Conservation (phyloP, 2,888 invertebrate genomes). For the Nasonovia ribisnigri region DNA sequence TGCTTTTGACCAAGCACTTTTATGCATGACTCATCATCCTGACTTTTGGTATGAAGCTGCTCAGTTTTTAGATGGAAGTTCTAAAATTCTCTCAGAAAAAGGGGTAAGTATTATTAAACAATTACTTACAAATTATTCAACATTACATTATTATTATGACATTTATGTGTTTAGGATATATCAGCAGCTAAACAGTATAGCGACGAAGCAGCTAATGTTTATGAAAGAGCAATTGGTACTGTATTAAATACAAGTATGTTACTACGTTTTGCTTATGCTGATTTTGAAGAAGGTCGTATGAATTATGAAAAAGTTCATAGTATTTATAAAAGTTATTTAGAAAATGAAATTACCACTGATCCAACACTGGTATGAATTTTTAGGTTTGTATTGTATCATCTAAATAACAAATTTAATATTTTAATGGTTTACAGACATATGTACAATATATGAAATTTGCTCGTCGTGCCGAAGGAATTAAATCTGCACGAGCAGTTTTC, state of each 20-base stretch:
- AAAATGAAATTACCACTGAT: conserved; percentile 86
- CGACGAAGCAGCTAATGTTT: conserved; percentile 94
- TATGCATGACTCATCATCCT: conserved; percentile 97
- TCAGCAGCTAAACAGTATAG: conserved; percentile 92
- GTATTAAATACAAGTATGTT: conserved; percentile 92
- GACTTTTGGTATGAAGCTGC: conserved; percentile 99
- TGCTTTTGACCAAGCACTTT: conserved; percentile 96
- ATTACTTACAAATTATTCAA: not conserved
- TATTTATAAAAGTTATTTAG: conserved; percentile 93
- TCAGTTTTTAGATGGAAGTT: conserved; percentile 94
- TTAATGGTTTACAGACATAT: conserved; percentile 76
- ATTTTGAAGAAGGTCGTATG: conserved; percentile 96
- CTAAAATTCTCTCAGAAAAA: conserved; percentile 93
- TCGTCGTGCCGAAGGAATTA: conserved; percentile 96
- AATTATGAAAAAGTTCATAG: conserved; percentile 97
- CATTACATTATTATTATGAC: not conserved
- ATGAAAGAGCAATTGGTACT: conserved; percentile 92
- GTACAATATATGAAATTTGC: conserved; percentile 99
- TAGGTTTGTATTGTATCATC: not conserved
- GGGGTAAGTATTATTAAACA: conserved; percentile 77
- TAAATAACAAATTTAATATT: conserved; percentile 12
- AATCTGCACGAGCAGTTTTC: conserved; percentile 94
- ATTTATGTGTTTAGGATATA: conserved; percentile 79
- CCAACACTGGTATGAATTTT: conserved; percentile 85
- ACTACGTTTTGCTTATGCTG: conserved; percentile 97